A percentile compares a stretch with the other conserved stretches of the same genome.
phyloP scores from a whole-genome alignment of 2,113 vertebrate genomes.

The Odontesthes bonariensis region DNA sequence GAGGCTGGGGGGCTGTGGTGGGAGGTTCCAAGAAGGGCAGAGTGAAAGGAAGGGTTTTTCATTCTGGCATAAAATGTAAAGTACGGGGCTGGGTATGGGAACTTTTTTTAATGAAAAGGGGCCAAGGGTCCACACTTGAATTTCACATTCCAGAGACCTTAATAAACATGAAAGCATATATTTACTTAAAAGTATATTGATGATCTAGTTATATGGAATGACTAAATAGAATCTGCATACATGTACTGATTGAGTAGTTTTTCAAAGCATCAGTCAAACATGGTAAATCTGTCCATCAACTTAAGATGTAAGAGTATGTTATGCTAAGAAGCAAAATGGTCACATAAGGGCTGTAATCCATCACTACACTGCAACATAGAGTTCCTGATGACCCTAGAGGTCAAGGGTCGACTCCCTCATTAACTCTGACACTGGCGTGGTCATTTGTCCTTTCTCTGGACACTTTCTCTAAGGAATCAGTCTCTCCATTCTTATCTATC shows the following conservation, averaged over 20 bases:
- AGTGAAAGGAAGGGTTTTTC: constrained; percentile 63
- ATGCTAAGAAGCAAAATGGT: constrained; percentile 33
- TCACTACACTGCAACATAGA: constrained; percentile 51
- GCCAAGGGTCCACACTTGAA: constrained; percentile 45
- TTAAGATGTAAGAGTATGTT: constrained; percentile 35
- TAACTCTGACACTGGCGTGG: constrained; percentile 42
- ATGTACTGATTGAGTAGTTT: no score
- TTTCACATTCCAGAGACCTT: constrained; percentile 66
- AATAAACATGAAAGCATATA: constrained; percentile 34
- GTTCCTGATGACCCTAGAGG: constrained; percentile 55
- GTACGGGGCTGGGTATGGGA: constrained; percentile 74
- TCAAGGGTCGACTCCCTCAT: constrained; percentile 64
- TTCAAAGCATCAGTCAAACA: constrained; percentile 46
- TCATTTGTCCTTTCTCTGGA: constrained; percentile 39
- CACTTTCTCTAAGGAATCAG: constrained; percentile 31
- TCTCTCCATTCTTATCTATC: constrained; percentile 1
- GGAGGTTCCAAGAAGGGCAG: constrained; percentile 57
- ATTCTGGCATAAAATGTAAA: constrained; percentile 72
- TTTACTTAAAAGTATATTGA: not conserved
- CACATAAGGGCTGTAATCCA: constrained; percentile 53
- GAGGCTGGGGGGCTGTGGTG: constrained; percentile 34
- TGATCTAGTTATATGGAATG: not conserved
- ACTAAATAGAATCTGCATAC: not conserved
- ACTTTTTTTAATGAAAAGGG: constrained; percentile 80
- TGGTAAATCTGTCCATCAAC: constrained; percentile 46